Conservation (phyloP, 2,888 invertebrate species). For the Oscheius onirici region DNA sequence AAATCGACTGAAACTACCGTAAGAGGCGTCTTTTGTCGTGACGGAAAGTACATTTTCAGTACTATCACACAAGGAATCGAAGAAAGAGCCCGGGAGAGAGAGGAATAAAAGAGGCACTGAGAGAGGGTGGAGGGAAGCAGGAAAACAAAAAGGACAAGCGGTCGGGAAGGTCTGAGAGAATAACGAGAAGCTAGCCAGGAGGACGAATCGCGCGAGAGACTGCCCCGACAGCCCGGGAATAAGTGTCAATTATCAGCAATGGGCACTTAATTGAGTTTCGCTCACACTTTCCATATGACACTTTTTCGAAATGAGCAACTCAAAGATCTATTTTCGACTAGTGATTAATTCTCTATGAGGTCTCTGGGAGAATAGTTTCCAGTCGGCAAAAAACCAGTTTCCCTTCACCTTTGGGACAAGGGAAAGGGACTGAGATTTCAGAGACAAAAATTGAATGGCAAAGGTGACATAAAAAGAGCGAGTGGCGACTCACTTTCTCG, state of each 20-base stretch:
- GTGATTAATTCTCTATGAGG: too few species aligned
- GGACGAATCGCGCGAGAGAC: not conserved
- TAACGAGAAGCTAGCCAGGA: too few species aligned
- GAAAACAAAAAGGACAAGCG: conserved; percentile 2
- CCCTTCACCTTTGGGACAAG: not conserved
- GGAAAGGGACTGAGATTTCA: not conserved
- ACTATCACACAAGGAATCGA: not conserved
- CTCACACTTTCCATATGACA: too few species aligned
- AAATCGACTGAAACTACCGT: conserved; percentile 9
- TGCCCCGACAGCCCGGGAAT: not conserved
- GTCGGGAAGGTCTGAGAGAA: not conserved
- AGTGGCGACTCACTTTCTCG: conserved; percentile 1
- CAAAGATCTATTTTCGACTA: too few species aligned
- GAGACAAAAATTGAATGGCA: conserved; percentile 1
- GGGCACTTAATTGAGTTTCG: too few species aligned
- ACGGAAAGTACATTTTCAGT: not conserved
- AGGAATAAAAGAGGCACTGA: not conserved
- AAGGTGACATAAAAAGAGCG: conserved; percentile 6
- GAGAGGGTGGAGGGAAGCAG: conserved; percentile 3
- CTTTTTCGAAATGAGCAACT: too few species aligned
- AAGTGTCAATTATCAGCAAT: too few species aligned
- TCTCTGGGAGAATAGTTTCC: too few species aligned
- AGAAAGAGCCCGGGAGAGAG: not conserved
- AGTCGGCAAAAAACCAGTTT: not conserved
- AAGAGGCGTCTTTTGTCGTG: not conserved